phyloP scores from a whole-genome alignment of 2,113 vertebrate genomes.

The Tragelaphus buxtoni region DNA sequence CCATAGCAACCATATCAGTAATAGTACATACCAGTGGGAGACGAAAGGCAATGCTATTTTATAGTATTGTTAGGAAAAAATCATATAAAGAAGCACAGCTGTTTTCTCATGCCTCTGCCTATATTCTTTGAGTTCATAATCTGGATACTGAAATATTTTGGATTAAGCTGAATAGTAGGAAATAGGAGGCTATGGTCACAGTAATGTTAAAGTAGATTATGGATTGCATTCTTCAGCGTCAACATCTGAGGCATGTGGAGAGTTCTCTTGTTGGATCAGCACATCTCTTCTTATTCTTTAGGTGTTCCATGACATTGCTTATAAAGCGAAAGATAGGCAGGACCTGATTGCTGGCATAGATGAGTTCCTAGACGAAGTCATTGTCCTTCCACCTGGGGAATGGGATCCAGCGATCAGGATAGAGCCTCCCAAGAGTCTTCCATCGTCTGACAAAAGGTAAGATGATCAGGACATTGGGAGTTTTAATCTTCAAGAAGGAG shows the following conservation, averaged over 20 bases:
- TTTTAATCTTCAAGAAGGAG: background rate
- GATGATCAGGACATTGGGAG: background rate
- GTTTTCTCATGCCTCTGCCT: background rate
- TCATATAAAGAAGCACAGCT: background rate
- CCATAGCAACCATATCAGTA: background rate
- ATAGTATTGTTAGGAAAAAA: background rate
- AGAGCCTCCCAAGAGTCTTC: constrained; percentile 96
- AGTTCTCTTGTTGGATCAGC: background rate
- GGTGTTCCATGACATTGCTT: constrained; percentile 99
- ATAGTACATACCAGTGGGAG: background rate
- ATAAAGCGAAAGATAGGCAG: constrained; percentile 96
- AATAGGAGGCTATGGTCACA: background rate
- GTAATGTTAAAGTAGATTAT: background rate
- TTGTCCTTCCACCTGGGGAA: constrained; percentile 97
- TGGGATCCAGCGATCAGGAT: constrained; percentile 99
- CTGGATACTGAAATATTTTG: background rate
- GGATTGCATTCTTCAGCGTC: background rate
- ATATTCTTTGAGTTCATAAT: background rate
- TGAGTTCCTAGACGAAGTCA: constrained; percentile 98
- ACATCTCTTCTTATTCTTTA: constrained; percentile 59
- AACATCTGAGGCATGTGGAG: background rate
- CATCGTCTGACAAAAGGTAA: constrained; percentile 97
- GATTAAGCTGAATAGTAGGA: background rate
- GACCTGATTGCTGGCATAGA: constrained; percentile 97
- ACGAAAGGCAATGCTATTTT: background rate